These are phyloP conservation scores for Ceratina australensis DNA, from an alignment of 1,140 invertebrate genomes.

Conservation along the genomic window DNA sequence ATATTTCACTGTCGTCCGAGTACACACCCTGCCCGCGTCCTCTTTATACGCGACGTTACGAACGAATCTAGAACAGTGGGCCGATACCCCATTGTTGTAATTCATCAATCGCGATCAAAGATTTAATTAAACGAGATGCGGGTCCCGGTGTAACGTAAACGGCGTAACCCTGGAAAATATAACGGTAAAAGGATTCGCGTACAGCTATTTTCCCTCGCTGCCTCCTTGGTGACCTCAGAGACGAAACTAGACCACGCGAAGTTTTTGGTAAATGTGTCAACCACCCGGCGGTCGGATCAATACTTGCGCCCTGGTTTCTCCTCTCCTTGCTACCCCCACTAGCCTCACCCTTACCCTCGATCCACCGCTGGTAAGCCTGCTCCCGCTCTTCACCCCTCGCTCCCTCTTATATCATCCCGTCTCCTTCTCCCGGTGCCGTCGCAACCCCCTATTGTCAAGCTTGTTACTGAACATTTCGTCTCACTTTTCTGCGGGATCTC, in stretches of 20 bases:
- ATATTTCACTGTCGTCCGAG: neutral
- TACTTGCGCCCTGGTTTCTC: conserved; percentile 71
- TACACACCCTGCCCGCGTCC: neutral
- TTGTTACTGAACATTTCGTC: conserved; percentile 45
- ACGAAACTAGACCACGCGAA: conserved; percentile 65
- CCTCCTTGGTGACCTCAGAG: conserved; percentile 43
- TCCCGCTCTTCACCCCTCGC: conserved; percentile 9
- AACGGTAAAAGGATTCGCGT: conserved; percentile 47
- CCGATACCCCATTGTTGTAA: neutral
- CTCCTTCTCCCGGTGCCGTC: neutral
- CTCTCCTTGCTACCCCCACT: conserved; percentile 35
- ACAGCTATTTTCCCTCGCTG: conserved; percentile 39
- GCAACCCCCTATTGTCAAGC: conserved; percentile 38
- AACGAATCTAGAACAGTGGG: neutral
- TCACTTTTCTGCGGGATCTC: conserved; percentile 29
- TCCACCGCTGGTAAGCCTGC: conserved; percentile 45
- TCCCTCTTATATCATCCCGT: conserved; percentile 10
- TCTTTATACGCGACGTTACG: neutral
- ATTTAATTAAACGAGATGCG: conserved; percentile 8
- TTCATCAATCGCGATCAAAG: conserved; percentile 1
- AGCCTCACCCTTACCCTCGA: conserved; percentile 36
- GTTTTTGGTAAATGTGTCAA: conserved; percentile 75
- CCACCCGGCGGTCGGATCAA: conserved; percentile 68
- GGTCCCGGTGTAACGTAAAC: neutral
- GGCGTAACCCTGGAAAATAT: conserved; percentile 17